Conservation (phyloP, 1,140 invertebrate species). For the Lanistes nyassanus region DNA sequence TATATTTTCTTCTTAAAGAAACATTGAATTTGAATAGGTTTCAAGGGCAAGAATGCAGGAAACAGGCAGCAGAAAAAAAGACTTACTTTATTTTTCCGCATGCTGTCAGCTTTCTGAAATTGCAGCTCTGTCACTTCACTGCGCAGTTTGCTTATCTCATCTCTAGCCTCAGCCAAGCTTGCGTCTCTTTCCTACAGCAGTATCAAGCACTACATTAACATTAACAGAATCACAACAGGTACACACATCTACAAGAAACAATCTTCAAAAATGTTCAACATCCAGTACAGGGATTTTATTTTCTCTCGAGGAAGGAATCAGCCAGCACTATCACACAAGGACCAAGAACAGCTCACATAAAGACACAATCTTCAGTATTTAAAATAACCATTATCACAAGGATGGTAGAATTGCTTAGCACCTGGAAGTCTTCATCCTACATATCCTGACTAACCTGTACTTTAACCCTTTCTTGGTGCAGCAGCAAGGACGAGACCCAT, state of each 20-base stretch:
- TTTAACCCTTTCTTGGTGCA: slow-evolving; percentile 57
- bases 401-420: no score
- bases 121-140: slow-evolving; percentile 6
- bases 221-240: no score
- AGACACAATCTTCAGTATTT: no score
- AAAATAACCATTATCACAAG: no score
- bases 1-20: no score
- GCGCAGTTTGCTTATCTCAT: background rate
- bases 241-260: no score
- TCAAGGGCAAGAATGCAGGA: no score
- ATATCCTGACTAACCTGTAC: slow-evolving; percentile 45
- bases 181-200: slow-evolving; percentile 4
- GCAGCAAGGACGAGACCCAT: slow-evolving; percentile 53
- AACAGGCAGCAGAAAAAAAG: no score
- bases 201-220: background rate
- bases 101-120: slow-evolving; percentile 11
- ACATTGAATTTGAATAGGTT: no score
- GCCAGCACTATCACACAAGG: background rate
- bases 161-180: background rate
- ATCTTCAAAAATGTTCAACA: no score
- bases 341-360: background rate
- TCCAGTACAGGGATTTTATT: background rate
- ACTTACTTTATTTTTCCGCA: slow-evolving; percentile 34
- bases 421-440: no score
- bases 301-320: background rate